Conservation (phyloP, 2,113 vertebrate genomes). For the Plestiodon gilberti region DNA sequence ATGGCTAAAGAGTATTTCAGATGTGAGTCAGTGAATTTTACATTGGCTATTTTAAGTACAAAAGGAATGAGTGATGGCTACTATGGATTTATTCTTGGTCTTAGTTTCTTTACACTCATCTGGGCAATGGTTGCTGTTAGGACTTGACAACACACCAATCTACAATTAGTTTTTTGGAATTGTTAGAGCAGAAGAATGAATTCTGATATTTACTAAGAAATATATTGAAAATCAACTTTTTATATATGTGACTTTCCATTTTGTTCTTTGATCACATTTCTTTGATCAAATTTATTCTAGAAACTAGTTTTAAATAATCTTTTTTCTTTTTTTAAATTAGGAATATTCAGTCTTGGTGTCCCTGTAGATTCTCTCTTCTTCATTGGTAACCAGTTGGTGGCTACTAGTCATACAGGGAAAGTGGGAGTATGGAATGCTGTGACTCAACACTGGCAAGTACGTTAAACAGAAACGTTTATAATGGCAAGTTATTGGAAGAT, state of each 20-base stretch:
- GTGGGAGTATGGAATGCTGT: constrained; percentile 98
- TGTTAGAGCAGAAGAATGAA: background rate
- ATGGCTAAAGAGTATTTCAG: background rate
- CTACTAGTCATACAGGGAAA: constrained; percentile 97
- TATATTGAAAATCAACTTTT: background rate
- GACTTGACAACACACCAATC: background rate
- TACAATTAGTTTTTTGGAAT: background rate
- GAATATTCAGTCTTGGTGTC: constrained; percentile 94
- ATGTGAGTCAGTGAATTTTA: background rate
- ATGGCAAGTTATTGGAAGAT: background rate
- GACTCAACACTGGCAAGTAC: constrained; percentile 98
- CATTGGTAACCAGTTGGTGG: constrained; percentile 96
- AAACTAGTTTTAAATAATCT: constrained; percentile 32
- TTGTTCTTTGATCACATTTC: constrained; percentile 3
- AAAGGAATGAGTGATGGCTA: background rate
- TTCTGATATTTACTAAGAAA: background rate
- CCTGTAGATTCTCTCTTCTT: constrained; percentile 98
- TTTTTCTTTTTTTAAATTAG: constrained; percentile 67
- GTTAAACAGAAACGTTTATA: constrained; percentile 35
- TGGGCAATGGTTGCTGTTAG: background rate
- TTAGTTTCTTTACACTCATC: no score
- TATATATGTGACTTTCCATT: background rate
- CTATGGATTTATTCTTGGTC: background rate
- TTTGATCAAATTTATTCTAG: constrained; percentile 32
- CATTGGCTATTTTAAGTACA: background rate